A percentile compares a stretch with the other conserved stretches of the same genome.
phyloP scores from a whole-genome alignment of 2,888 invertebrate genomes.

The Melinaea marsaeus region DNA sequence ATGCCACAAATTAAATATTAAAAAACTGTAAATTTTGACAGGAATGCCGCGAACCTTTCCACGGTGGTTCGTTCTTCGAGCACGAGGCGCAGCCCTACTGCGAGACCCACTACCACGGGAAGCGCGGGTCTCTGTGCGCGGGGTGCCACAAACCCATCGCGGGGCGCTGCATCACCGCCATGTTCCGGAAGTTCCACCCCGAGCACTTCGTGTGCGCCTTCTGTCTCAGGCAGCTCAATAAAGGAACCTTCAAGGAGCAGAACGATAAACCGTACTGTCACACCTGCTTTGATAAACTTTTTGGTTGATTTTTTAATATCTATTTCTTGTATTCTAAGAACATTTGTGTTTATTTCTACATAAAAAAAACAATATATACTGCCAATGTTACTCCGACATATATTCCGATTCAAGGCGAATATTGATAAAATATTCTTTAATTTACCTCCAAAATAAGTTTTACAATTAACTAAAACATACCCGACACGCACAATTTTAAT shows the following conservation, averaged over 20 bases:
- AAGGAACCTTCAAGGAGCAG: slow-evolving; percentile 99
- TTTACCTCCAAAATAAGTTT: too few relatives aligned
- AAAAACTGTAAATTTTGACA: slow-evolving; percentile 58
- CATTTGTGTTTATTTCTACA: too few relatives aligned
- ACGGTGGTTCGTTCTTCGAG: slow-evolving; percentile 98
- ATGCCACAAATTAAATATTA: background rate
- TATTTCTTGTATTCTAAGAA: background rate
- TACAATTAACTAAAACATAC: too few relatives aligned
- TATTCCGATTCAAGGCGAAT: too few relatives aligned
- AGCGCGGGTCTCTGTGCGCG: slow-evolving; percentile 97
- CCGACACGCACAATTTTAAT: background rate
- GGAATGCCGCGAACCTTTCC: slow-evolving; percentile 98
- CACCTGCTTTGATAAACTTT: slow-evolving; percentile 97
- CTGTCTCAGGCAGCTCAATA: slow-evolving; percentile 97
- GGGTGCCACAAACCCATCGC: slow-evolving; percentile 98
- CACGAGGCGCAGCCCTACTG: slow-evolving; percentile 99
- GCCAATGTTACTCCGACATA: too few relatives aligned
- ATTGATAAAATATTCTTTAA: too few relatives aligned
- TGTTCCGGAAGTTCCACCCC: slow-evolving; percentile 99
- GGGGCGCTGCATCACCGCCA: slow-evolving; percentile 98
- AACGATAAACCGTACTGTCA: slow-evolving; percentile 99
- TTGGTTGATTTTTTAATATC: slow-evolving; percentile 73
- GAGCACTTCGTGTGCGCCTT: slow-evolving; percentile 99
- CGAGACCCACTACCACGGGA: slow-evolving; percentile 99
- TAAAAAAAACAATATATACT: too few relatives aligned